Evolutionary conservation across 2,888 invertebrate genomes (phyloP).

Genomic region (Cepaea hortensis): DNA sequence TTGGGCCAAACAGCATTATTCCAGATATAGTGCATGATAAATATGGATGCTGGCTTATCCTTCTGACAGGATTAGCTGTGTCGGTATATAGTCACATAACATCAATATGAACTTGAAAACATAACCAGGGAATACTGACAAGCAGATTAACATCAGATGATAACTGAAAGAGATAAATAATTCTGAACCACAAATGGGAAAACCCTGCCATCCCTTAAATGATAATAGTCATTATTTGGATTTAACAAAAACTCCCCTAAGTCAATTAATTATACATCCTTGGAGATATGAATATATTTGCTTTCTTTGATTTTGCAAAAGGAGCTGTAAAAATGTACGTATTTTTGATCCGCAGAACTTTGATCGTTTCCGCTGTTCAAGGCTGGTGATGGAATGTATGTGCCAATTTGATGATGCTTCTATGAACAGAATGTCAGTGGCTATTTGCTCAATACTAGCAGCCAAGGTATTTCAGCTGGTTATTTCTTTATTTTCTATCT

Average conservation of each 20-base stretch:
- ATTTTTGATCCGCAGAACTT: constrained; percentile 76
- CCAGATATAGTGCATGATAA: too few species aligned
- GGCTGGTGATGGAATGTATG: constrained; percentile 84
- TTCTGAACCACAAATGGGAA: too few species aligned
- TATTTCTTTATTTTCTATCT: not conserved
- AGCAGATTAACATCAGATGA: too few species aligned
- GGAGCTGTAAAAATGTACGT: not conserved
- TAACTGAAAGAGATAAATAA: too few species aligned
- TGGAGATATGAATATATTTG: not conserved
- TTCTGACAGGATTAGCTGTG: too few species aligned
- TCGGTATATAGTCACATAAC: too few species aligned
- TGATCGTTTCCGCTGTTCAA: constrained; percentile 83
- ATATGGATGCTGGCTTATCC: not conserved
- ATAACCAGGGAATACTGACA: too few species aligned
- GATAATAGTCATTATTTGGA: too few species aligned
- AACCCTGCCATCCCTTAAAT: too few species aligned
- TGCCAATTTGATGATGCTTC: constrained; percentile 83
- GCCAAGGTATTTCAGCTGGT: constrained; percentile 75
- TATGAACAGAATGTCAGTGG: constrained; percentile 87
- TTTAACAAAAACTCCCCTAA: too few species aligned
- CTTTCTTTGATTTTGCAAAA: not conserved
- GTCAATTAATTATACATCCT: not conserved
- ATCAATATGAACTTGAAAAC: too few species aligned
- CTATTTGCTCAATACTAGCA: constrained; percentile 85
- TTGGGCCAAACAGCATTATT: too few species aligned